These are phyloP conservation scores for Callionymus lyra DNA, from an alignment of 2,113 vertebrate species.

Conservation along the genomic window DNA sequence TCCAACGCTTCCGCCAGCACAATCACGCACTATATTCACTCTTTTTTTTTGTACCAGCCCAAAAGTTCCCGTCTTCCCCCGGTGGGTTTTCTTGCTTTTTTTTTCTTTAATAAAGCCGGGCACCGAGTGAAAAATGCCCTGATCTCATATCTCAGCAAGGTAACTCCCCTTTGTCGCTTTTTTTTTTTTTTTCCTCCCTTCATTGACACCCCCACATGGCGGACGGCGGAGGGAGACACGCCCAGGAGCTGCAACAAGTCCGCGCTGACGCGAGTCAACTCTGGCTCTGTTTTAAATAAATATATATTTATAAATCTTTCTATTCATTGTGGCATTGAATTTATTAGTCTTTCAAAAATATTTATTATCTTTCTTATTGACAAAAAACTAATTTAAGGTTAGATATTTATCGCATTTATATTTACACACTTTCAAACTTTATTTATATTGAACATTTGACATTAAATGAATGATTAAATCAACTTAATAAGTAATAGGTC, in stretches of 20 bases:
- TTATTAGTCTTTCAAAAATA: too few species aligned
- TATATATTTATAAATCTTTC: too few species aligned
- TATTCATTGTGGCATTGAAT: too few species aligned
- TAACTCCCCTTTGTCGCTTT: constrained; percentile 48
- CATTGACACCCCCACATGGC: constrained; percentile 47
- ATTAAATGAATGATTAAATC: too few species aligned
- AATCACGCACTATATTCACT: constrained; percentile 2
- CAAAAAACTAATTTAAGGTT: too few species aligned
- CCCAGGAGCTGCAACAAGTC: constrained; percentile 61
- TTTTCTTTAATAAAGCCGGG: constrained; percentile 26
- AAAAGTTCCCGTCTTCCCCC: background rate
- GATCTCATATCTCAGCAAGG: constrained; percentile 51
- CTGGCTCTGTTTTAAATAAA: too few species aligned
- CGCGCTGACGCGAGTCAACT: too few species aligned
- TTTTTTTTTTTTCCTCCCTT: constrained; percentile 35
- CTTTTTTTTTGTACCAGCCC: background rate
- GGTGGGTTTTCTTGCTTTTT: constrained; percentile 2
- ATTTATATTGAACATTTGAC: too few species aligned
- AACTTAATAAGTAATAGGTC: too few species aligned
- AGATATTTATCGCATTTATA: too few species aligned
- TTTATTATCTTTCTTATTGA: too few species aligned
- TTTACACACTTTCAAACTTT: too few species aligned
- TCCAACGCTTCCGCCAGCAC: background rate
- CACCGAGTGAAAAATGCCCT: constrained; percentile 30
- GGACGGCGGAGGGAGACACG: constrained; percentile 52